Conservation (phyloP, 2,888 invertebrate genomes). For the Ariolimax columbianus region DNA sequence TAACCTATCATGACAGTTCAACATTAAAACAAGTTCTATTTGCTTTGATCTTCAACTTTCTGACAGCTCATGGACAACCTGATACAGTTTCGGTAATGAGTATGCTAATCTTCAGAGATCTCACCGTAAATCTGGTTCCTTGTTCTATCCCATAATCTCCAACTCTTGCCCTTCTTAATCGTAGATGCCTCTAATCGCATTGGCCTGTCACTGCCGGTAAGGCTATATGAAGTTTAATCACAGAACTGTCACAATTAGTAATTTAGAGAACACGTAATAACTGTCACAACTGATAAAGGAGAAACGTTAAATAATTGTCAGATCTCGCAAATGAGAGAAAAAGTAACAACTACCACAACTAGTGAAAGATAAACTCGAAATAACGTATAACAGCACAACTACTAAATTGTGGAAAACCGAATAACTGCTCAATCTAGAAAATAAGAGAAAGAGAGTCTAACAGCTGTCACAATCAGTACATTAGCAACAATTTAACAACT, state of each 20-base stretch:
- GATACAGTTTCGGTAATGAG: neutral
- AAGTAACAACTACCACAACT: neutral
- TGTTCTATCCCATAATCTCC: neutral
- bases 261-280: neutral
- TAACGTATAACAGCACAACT: neutral
- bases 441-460: too few species aligned
- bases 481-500: too few species aligned
- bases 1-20: too few species aligned
- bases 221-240: neutral
- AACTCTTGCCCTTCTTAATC: neutral
- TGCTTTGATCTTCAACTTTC: too few species aligned
- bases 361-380: neutral
- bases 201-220: neutral
- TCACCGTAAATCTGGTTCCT: neutral
- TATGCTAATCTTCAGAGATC: neutral
- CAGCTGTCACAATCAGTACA: too few species aligned
- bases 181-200: neutral
- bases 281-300: neutral
- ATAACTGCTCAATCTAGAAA: too few species aligned
- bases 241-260: conserved; percentile 4
- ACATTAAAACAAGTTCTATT: too few species aligned
- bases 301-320: neutral
- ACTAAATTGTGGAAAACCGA: too few species aligned
- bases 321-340: neutral
- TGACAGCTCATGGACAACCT: too few species aligned